A percentile compares a stretch with the other conserved stretches of the same genome.
phyloP scores from a whole-genome alignment of 2,797 vertebrate genomes.

The Gymnoscopelus braueri region DNA sequence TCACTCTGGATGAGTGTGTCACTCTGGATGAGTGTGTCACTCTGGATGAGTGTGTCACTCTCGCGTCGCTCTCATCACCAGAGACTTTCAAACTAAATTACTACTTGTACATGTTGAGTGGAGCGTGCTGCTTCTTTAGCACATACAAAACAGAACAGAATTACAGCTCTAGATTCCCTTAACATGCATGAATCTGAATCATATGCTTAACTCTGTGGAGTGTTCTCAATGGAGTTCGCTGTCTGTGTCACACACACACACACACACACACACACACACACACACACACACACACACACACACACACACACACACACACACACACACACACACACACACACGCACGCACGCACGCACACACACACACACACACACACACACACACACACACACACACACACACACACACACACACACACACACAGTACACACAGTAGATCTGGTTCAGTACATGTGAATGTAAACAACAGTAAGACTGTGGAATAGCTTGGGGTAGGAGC shows the following conservation, averaged over 20 bases:
- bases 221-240: too few relatives aligned
- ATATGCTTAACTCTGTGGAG: too few relatives aligned
- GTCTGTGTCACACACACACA: not conserved
- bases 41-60: too few relatives aligned
- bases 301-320: not conserved
- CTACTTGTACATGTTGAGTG: too few relatives aligned
- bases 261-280: not conserved
- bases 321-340: not conserved
- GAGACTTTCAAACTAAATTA: too few relatives aligned
- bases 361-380: not conserved
- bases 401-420: not conserved
- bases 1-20: too few relatives aligned
- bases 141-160: too few relatives aligned
- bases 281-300: constrained; percentile 8
- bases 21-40: too few relatives aligned
- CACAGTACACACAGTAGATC: not conserved
- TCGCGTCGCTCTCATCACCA: too few relatives aligned
- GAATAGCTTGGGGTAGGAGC: constrained; percentile 29
- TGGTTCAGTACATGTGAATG: constrained; percentile 28
- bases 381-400: constrained; percentile 9
- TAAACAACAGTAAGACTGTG: constrained; percentile 26
- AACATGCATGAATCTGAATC: too few relatives aligned
- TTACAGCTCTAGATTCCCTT: too few relatives aligned
- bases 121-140: too few relatives aligned
- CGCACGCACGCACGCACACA: not conserved